Evolutionary conservation across 2,888 invertebrate species (phyloP).

Genomic region (Rhabditoides inermis): DNA sequence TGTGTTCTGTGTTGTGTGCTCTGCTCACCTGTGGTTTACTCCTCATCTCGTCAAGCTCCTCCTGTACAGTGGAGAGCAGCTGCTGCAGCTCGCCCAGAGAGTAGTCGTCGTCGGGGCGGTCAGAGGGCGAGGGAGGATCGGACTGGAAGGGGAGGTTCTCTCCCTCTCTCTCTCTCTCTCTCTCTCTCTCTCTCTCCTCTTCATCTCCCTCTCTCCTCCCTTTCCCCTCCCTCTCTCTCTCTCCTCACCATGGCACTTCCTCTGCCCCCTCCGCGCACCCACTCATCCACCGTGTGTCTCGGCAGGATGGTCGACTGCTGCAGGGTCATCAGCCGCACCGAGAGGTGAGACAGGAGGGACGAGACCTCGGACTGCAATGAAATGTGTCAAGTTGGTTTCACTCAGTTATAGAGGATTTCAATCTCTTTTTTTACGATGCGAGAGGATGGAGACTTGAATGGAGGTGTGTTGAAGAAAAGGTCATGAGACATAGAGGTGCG

Average conservation of each 20-base stretch:
- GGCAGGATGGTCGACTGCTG: conserved; percentile 18
- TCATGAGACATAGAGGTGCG: too few relatives aligned
- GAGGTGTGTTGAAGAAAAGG: background rate
- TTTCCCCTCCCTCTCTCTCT: background rate
- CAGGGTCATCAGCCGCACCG: conserved; percentile 19
- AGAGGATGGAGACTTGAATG: background rate
- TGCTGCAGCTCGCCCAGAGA: conserved; percentile 22
- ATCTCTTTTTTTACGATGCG: conserved; percentile 10
- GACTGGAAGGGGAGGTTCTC: too few relatives aligned
- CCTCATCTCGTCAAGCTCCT: conserved; percentile 19
- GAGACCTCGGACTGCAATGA: too few relatives aligned
- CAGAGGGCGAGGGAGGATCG: too few relatives aligned
- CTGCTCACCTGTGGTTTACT: conserved; percentile 13
- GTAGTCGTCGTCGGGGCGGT: too few relatives aligned
- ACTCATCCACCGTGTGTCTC: background rate
- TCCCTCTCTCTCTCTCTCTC: too few relatives aligned
- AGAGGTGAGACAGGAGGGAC: conserved; percentile 19
- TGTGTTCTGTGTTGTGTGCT: too few relatives aligned
- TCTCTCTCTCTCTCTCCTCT: conserved; percentile 2
- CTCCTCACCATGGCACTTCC: background rate
- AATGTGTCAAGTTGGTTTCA: too few relatives aligned
- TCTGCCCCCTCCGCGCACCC: background rate
- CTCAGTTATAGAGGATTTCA: conserved; percentile 12
- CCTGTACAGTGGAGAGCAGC: conserved; percentile 19
- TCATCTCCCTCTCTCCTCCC: background rate